These are phyloP conservation scores for Olivierus martensii DNA, from an alignment of 1,140 invertebrate genomes.

Conservation along the genomic window DNA sequence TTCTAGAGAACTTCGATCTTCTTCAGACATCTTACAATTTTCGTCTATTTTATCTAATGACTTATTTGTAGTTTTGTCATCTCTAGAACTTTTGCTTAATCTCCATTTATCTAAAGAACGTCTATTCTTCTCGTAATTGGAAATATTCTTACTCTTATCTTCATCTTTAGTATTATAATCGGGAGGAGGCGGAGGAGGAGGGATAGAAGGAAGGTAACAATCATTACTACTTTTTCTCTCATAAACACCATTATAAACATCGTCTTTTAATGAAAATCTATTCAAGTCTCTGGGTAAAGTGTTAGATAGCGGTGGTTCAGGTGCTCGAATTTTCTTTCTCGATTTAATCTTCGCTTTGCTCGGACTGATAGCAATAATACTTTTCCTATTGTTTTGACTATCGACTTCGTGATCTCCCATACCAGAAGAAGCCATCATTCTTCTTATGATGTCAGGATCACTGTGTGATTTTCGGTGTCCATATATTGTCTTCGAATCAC, in stretches of 20 bases:
- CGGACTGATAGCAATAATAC: conserved; percentile 12
- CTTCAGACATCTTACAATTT: neutral
- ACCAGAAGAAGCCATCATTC: neutral
- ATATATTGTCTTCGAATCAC: conserved; percentile 3
- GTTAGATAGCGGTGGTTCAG: conserved; percentile 8
- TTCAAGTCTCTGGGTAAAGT: conserved; percentile 6
- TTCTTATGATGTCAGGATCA: conserved; percentile 11
- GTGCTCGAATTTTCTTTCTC: conserved; percentile 8
- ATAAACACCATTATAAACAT: no score
- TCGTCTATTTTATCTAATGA: conserved; percentile 9
- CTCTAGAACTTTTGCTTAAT: conserved; percentile 1
- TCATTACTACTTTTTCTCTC: no score
- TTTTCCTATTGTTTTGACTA: neutral
- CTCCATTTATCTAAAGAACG: conserved; percentile 13
- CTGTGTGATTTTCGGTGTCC: conserved; percentile 12
- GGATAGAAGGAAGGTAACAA: neutral
- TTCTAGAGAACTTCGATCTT: neutral
- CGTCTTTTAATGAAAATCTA: neutral
- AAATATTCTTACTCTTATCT: neutral
- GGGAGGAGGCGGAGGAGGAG: conserved; percentile 9
- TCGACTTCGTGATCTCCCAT: neutral
- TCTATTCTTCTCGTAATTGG: conserved; percentile 11
- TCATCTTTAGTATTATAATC: conserved; percentile 5
- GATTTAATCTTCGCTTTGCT: conserved; percentile 15
- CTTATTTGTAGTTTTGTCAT: neutral